Percentiles rank a stretch among this genome's conserved stretches.
phyloP scores from a whole-genome alignment of 2,888 invertebrate genomes.

The Melieria crassipennis region DNA sequence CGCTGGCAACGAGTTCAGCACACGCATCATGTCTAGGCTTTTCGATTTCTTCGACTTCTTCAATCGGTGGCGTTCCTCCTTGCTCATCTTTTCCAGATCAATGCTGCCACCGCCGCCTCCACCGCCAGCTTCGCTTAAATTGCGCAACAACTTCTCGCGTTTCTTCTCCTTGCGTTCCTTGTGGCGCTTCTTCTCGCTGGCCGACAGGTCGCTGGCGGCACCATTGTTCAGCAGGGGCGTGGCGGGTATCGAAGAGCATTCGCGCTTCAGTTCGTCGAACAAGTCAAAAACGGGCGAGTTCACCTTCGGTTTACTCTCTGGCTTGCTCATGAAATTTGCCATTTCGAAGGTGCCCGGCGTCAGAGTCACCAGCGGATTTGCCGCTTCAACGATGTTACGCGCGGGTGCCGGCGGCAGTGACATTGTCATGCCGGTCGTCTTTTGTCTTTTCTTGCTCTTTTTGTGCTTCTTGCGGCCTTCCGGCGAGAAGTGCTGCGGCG shows the following conservation, averaged over 20 bases:
- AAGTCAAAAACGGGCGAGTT: constrained; percentile 50
- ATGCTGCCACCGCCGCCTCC: constrained; percentile 45
- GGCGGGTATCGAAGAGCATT: constrained; percentile 38
- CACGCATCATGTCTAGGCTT: constrained; percentile 53
- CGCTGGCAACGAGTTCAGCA: constrained; percentile 42
- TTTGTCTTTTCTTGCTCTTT: constrained; percentile 84
- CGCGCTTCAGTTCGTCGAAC: constrained; percentile 68
- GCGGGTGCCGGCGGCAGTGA: background rate
- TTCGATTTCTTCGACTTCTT: constrained; percentile 70
- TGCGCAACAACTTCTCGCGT: constrained; percentile 60
- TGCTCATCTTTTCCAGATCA: constrained; percentile 52
- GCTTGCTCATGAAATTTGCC: constrained; percentile 12
- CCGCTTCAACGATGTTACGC: constrained; percentile 25
- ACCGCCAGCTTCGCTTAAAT: constrained; percentile 46
- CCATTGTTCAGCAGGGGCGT: constrained; percentile 40
- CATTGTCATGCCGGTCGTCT: constrained; percentile 65
- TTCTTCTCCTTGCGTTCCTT: constrained; percentile 65
- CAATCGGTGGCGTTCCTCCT: constrained; percentile 66
- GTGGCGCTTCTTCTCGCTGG: constrained; percentile 61
- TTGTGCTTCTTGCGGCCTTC: constrained; percentile 81
- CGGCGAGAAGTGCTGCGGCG: constrained; percentile 63
- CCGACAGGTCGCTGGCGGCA: constrained; percentile 18
- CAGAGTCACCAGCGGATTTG: constrained; percentile 24
- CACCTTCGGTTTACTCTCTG: constrained; percentile 17
- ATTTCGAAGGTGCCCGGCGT: constrained; percentile 7